Evolutionary conservation across 1,140 invertebrate species (phyloP).

Genomic region (Metopolophium dirhodum): DNA sequence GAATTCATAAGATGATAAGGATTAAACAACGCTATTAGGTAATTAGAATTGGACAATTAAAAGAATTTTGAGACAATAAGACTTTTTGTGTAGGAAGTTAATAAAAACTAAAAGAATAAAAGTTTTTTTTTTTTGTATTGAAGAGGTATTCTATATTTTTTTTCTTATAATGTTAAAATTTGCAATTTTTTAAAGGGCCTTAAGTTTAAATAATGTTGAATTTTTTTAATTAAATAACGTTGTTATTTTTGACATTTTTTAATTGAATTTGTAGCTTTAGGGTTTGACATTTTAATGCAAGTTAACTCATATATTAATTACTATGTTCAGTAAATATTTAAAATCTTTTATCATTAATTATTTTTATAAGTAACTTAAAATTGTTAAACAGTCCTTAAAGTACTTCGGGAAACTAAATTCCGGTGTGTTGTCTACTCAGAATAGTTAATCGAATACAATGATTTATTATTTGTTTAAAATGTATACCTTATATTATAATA

Average conservation of each 20-base stretch:
- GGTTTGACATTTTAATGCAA: constrained; percentile 1
- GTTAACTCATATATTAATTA: not conserved
- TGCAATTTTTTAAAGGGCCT: not conserved
- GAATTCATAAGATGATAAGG: not conserved
- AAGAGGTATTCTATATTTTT: not conserved
- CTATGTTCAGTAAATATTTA: constrained; percentile 8
- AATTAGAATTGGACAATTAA: not conserved
- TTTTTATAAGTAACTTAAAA: not conserved
- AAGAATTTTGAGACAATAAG: not conserved
- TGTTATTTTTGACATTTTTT: not conserved
- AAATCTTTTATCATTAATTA: not conserved
- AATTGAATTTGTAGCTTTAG: constrained; percentile 1
- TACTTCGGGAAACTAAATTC: not conserved
- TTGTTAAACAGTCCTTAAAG: not conserved
- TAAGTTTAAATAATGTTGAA: not conserved
- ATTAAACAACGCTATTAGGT: not conserved
- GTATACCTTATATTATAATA: too few relatives aligned
- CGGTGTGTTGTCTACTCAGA: not conserved
- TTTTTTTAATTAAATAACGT: not conserved
- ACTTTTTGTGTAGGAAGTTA: not conserved
- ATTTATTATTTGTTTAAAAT: too few relatives aligned
- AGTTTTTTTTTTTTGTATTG: not conserved
- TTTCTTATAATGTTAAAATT: not conserved
- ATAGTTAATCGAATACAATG: not conserved
- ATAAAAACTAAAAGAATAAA: not conserved